phyloP scores from a whole-genome alignment of 1,140 invertebrate species.

The Drosophila parvula region DNA sequence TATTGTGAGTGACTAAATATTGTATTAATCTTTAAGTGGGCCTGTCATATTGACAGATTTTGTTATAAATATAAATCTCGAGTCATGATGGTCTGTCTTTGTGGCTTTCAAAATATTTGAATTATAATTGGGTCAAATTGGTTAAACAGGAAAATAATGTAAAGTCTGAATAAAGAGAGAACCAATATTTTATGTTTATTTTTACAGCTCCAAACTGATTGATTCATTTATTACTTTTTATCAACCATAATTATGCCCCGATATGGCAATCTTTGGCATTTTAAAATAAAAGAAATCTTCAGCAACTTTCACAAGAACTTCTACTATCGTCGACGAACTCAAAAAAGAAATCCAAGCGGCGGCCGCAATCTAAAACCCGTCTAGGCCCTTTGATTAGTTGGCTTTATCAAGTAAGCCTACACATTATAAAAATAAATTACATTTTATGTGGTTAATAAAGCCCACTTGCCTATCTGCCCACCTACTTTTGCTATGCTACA shows the following conservation, averaged over 20 bases:
- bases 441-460: conserved; percentile 64
- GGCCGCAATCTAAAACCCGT: conserved; percentile 41
- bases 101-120: background rate
- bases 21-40: background rate
- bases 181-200: background rate
- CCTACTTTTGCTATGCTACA: conserved; percentile 46
- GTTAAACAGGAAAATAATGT: too few relatives aligned
- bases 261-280: background rate
- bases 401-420: conserved; percentile 64
- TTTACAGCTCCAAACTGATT: background rate
- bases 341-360: conserved; percentile 13
- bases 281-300: background rate
- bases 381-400: conserved; percentile 42
- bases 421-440: conserved; percentile 57
- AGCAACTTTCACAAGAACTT: conserved; percentile 21
- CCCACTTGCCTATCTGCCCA: conserved; percentile 56
- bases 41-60: background rate
- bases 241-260: background rate
- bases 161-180: background rate
- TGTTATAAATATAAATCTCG: conserved; percentile 1
- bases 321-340: background rate
- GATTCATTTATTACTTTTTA: conserved; percentile 9
- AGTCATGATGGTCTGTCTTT: background rate
- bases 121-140: background rate
- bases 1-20: conserved; percentile 1